phyloP scores from a whole-genome alignment of 2,113 vertebrate species.

The Poicephalus meyeri region DNA sequence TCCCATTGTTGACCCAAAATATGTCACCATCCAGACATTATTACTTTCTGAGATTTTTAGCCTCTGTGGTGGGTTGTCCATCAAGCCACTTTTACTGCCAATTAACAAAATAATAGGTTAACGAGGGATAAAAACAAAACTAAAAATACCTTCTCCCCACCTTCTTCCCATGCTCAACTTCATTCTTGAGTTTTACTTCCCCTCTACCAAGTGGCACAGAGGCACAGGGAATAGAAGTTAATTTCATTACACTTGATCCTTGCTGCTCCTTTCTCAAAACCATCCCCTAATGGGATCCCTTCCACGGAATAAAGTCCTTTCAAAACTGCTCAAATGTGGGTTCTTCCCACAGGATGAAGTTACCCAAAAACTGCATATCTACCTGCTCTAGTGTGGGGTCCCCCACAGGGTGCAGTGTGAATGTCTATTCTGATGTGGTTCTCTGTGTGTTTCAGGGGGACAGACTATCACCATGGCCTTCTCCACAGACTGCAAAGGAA shows the following conservation, averaged over 20 bases:
- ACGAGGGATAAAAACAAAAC: background rate
- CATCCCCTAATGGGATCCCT: background rate
- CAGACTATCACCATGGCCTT: fast-evolving
- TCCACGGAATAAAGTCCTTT: background rate
- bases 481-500: background rate
- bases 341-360: background rate
- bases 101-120: background rate
- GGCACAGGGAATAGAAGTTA: fast-evolving
- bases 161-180: background rate
- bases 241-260: background rate
- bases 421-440: background rate
- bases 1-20: background rate
- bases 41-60: background rate
- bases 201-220: background rate
- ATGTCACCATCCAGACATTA: background rate
- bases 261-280: background rate
- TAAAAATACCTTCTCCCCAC: background rate
- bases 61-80: background rate
- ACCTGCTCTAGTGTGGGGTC: background rate
- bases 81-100: background rate
- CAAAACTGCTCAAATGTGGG: background rate
- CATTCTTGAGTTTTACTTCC: background rate
- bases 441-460: background rate
- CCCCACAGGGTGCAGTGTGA: background rate
- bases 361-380: background rate